phyloP scores from a whole-genome alignment of 2,113 vertebrate species.

The Mesembrinibis cayennensis region DNA sequence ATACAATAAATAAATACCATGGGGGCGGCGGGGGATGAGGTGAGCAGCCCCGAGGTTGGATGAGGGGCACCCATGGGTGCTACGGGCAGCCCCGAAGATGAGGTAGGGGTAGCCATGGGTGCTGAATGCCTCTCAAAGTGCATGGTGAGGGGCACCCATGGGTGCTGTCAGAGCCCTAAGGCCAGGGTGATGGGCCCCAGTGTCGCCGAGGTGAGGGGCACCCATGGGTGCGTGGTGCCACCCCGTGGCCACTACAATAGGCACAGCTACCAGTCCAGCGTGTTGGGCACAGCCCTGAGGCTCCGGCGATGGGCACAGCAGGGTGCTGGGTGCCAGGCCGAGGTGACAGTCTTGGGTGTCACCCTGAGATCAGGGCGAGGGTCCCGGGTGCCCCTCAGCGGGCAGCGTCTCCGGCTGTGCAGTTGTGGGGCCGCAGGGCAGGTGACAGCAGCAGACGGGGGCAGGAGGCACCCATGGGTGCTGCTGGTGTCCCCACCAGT shows the following conservation, averaged over 20 bases:
- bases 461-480: background rate
- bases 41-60: background rate
- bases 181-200: background rate
- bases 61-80: background rate
- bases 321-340: background rate
- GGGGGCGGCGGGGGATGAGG: background rate
- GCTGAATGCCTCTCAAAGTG: background rate
- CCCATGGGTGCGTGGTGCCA: background rate
- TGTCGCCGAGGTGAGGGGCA: background rate
- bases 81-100: background rate
- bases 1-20: background rate
- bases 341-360: background rate
- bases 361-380: background rate
- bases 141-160: background rate
- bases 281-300: background rate
- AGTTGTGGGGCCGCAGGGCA: background rate
- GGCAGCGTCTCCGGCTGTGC: background rate
- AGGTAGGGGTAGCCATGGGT: background rate
- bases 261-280: background rate
- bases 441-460: background rate
- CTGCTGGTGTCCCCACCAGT: background rate
- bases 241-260: background rate
- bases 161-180: background rate
- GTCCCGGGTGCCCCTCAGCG: background rate
- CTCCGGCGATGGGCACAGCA: accelerated